Evolutionary conservation across 2,113 vertebrate genomes (phyloP).

Genomic region (Brachyhypopomus occidentalis): DNA sequence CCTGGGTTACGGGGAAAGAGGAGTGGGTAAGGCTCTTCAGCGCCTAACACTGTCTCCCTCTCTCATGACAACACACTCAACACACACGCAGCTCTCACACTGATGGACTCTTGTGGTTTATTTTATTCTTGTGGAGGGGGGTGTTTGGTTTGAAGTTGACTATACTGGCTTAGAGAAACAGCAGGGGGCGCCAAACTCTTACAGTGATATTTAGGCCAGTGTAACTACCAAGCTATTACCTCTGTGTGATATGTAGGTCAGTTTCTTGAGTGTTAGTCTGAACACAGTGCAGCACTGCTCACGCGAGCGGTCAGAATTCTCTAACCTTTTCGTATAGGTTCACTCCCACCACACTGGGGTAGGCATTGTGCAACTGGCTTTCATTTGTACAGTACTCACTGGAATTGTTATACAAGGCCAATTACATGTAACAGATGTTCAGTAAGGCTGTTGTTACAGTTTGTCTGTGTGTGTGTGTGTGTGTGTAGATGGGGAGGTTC

Average conservation of each 20-base stretch:
- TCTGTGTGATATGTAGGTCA: no score
- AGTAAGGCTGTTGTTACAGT: not conserved
- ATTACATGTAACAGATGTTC: not conserved
- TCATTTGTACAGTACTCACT: no score
- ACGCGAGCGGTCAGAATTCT: no score
- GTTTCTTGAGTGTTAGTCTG: no score
- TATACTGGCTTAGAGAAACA: constrained; percentile 9
- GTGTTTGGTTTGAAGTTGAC: not conserved
- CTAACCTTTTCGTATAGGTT: no score
- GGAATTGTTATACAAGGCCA: not conserved
- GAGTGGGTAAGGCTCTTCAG: constrained; percentile 82
- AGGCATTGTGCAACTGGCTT: no score
- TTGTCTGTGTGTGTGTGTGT: constrained; percentile 23
- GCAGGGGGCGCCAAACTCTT: not conserved
- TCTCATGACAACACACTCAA: not conserved
- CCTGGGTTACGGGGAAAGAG: constrained; percentile 92
- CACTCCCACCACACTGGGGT: no score
- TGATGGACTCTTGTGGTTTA: not conserved
- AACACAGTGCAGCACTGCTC: no score
- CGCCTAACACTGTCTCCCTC: not conserved
- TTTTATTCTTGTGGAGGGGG: not conserved
- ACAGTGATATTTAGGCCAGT: not conserved
- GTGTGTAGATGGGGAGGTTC: constrained; percentile 86
- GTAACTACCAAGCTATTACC: no score
- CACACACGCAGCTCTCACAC: not conserved